Conservation (phyloP, 2,888 invertebrate species). For the Drosophila pseudotalamancana region DNA sequence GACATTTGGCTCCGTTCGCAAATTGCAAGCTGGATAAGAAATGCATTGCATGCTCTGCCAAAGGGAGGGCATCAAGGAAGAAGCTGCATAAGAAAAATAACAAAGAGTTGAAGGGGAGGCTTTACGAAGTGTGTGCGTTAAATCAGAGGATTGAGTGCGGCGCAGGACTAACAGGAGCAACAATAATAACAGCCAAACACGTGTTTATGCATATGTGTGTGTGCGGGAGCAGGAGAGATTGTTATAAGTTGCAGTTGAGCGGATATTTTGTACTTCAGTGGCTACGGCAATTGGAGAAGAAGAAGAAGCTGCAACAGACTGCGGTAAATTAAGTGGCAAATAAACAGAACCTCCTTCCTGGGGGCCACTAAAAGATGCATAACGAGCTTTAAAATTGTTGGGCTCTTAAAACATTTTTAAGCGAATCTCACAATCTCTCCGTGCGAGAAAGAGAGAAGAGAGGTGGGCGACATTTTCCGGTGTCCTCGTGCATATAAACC, state of each 20-base stretch:
- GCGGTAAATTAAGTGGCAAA: conserved; percentile 78
- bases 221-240: conserved; percentile 7
- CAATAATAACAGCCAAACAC: conserved; percentile 46
- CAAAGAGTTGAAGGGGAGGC: not conserved
- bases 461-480: not conserved
- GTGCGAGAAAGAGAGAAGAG: no score
- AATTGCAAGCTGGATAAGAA: conserved; percentile 14
- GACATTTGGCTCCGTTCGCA: conserved; percentile 23
- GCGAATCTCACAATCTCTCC: conserved; percentile 21
- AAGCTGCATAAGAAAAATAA: conserved; percentile 8
- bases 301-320: conserved; percentile 60
- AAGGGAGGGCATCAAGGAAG: conserved; percentile 20
- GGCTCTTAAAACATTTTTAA: conserved; percentile 56
- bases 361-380: conserved; percentile 68
- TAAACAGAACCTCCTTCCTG: conserved; percentile 69
- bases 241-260: conserved; percentile 73
- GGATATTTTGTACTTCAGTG: conserved; percentile 70
- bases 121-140: conserved; percentile 2
- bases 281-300: conserved; percentile 51
- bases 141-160: conserved; percentile 32
- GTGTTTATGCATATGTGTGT: conserved; percentile 65
- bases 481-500: conserved; percentile 50
- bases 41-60: not conserved
- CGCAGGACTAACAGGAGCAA: conserved; percentile 21
- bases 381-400: conserved; percentile 69